Conservation (phyloP, 2,888 invertebrate genomes). For the Philopedon plagiatum region DNA sequence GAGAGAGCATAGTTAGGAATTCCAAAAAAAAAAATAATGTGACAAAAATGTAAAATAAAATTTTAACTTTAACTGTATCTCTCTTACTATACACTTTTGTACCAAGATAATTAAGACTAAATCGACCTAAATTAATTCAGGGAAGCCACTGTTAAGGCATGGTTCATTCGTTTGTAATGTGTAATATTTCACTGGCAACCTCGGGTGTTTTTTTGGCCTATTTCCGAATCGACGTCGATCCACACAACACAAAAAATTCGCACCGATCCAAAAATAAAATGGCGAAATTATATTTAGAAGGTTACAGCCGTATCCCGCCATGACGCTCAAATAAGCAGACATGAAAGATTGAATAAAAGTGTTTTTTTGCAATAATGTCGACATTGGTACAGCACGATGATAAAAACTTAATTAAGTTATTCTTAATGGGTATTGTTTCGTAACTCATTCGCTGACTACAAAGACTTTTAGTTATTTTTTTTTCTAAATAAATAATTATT, state of each 20-base stretch:
- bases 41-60: too few relatives aligned
- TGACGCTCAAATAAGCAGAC: neutral
- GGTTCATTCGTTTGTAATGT: too few relatives aligned
- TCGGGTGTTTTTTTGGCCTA: neutral
- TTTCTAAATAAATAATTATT: neutral
- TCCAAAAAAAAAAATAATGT: too few relatives aligned
- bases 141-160: too few relatives aligned
- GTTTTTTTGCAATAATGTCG: too few relatives aligned
- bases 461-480: conserved; percentile 1
- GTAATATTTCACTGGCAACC: neutral
- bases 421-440: neutral
- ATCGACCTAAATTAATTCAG: too few relatives aligned
- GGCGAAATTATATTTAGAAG: conserved; percentile 3
- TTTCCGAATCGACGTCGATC: neutral
- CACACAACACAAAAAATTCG: neutral
- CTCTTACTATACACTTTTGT: too few relatives aligned
- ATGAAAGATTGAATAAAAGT: too few relatives aligned
- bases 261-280: conserved; percentile 1
- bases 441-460: neutral
- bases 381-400: neutral
- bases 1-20: too few relatives aligned
- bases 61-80: too few relatives aligned
- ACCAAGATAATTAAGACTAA: too few relatives aligned
- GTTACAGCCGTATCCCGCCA: neutral
- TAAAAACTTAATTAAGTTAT: neutral